Conservation (phyloP, 2,113 vertebrate species). For the Gallinago jamesoni region DNA sequence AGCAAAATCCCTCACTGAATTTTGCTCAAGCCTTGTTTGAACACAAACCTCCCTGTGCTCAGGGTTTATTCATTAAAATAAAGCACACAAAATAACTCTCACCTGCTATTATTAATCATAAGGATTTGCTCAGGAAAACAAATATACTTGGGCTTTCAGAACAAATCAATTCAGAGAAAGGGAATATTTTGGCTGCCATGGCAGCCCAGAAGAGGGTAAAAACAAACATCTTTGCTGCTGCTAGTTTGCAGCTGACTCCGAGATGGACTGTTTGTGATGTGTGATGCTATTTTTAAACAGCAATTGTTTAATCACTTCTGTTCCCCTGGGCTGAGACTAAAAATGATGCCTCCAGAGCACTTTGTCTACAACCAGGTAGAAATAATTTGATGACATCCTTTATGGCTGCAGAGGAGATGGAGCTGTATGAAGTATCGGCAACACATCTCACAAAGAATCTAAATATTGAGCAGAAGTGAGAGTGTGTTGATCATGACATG, state of each 20-base stretch:
- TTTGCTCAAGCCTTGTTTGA: slow-evolving; percentile 24
- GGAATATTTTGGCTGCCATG: slow-evolving; percentile 40
- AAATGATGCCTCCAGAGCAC: slow-evolving; percentile 33
- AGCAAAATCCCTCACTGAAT: slow-evolving; percentile 13
- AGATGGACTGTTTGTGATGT: slow-evolving; percentile 25
- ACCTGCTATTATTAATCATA: slow-evolving; percentile 49
- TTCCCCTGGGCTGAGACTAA: slow-evolving; percentile 44
- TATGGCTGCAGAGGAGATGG: neutral
- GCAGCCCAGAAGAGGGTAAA: slow-evolving; percentile 45
- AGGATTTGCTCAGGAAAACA: slow-evolving; percentile 44
- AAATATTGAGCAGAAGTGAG: slow-evolving; percentile 20
- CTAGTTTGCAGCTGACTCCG: neutral
- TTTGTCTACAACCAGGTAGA: slow-evolving; percentile 45
- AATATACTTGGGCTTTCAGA: slow-evolving; percentile 48
- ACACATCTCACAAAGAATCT: neutral
- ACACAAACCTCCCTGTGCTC: slow-evolving; percentile 10
- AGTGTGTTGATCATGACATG: neutral
- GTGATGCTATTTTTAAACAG: slow-evolving; percentile 59
- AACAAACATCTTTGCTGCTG: slow-evolving; percentile 48
- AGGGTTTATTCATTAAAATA: slow-evolving; percentile 50
- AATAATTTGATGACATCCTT: slow-evolving; percentile 41
- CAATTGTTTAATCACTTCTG: slow-evolving; percentile 62
- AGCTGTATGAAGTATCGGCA: neutral
- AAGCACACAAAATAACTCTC: slow-evolving; percentile 51
- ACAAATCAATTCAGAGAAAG: slow-evolving; percentile 46